A percentile compares a stretch with the other conserved stretches of the same genome.
Evolutionary conservation across 2,888 invertebrate genomes (phyloP).

Genomic region (Gastrophysa polygoni): DNA sequence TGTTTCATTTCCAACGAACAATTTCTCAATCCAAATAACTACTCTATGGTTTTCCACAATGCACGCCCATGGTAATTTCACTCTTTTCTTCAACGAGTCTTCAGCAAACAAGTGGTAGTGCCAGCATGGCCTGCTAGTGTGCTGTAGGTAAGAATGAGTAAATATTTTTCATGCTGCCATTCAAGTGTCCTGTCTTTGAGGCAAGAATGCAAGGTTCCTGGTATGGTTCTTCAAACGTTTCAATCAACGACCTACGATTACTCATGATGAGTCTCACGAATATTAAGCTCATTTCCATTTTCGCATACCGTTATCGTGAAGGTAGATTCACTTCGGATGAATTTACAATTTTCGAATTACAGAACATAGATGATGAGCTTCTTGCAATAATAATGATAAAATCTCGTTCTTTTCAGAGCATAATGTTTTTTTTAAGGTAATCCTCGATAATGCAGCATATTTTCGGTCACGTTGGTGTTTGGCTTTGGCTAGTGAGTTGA

Average conservation of each 20-base stretch:
- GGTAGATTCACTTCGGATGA: too few relatives aligned
- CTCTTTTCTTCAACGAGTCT: constrained; percentile 1
- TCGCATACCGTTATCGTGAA: too few relatives aligned
- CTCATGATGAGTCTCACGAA: not conserved
- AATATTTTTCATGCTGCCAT: not conserved
- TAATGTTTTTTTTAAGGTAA: not conserved
- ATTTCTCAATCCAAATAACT: too few relatives aligned
- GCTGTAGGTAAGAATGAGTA: not conserved
- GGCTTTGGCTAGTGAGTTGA: too few relatives aligned
- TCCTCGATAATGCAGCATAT: not conserved
- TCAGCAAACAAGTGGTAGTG: constrained; percentile 2
- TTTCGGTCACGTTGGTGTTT: too few relatives aligned
- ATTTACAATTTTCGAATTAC: not conserved
- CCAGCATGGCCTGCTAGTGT: not conserved
- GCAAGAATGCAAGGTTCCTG: not conserved
- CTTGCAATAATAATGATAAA: too few relatives aligned
- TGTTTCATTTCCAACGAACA: too few relatives aligned
- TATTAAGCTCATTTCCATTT: not conserved
- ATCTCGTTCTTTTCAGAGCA: too few relatives aligned
- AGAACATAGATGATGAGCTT: not conserved
- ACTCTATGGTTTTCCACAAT: too few relatives aligned
- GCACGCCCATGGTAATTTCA: not conserved
- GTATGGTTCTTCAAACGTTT: not conserved
- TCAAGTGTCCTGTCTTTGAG: not conserved
- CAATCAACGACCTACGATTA: too few relatives aligned